Conservation (phyloP, 2,113 vertebrate genomes). For the Emydura subglobosa region DNA sequence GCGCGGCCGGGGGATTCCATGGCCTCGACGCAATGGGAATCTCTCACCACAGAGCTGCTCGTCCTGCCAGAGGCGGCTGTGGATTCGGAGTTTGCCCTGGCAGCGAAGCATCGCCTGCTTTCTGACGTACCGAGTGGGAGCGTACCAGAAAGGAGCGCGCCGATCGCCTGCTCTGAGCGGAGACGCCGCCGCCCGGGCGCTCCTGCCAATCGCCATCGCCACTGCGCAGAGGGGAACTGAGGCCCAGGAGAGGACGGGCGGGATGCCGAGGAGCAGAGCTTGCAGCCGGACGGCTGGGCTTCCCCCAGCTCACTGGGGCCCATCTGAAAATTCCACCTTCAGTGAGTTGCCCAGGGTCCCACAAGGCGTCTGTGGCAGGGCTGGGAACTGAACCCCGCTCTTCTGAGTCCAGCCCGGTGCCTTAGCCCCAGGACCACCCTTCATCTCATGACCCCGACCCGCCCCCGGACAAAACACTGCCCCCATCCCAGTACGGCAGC, state of each 20-base stretch:
- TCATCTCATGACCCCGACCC: background rate
- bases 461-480: background rate
- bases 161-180: background rate
- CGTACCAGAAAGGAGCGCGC: background rate
- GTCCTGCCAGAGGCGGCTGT: background rate
- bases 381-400: background rate
- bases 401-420: background rate
- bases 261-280: background rate
- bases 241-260: no score
- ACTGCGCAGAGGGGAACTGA: background rate
- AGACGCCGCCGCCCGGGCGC: background rate
- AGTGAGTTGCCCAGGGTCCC: background rate
- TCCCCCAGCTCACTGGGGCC: background rate
- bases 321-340: background rate
- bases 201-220: background rate
- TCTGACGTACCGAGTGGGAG: background rate
- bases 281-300: background rate
- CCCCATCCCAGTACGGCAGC: background rate
- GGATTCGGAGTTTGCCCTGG: background rate
- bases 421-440: background rate
- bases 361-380: background rate
- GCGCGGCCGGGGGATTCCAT: background rate
- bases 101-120: background rate
- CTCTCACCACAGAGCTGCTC: background rate
- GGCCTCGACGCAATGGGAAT: background rate